Evolutionary conservation across 1,140 invertebrate genomes (phyloP).

Genomic region (Drosophila serrata): DNA sequence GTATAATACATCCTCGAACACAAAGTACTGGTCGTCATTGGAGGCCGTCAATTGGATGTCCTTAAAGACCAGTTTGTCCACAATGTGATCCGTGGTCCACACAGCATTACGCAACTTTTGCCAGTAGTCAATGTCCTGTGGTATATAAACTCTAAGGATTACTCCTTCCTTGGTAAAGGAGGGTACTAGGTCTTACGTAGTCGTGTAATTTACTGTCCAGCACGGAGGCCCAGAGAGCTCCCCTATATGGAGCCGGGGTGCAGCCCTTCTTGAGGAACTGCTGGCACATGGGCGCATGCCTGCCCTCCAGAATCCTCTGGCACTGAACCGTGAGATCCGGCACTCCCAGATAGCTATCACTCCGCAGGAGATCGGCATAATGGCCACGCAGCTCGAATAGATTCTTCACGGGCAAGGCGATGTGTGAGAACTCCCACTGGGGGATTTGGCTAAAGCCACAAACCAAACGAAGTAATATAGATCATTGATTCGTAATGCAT

Average conservation of each 20-base stretch:
- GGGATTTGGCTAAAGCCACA: slow-evolving; percentile 81
- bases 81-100: slow-evolving; percentile 95
- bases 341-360: slow-evolving; percentile 49
- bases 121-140: slow-evolving; percentile 93
- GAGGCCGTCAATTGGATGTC: slow-evolving; percentile 98
- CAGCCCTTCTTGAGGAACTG: slow-evolving; percentile 81
- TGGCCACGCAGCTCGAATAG: slow-evolving; percentile 86
- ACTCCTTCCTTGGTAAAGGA: too few relatives aligned
- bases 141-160: neutral
- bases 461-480: too few relatives aligned
- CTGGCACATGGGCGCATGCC: slow-evolving; percentile 80
- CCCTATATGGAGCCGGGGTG: slow-evolving; percentile 78
- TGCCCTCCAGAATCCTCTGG: slow-evolving; percentile 71
- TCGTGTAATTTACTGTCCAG: slow-evolving; percentile 77
- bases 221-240: slow-evolving; percentile 80
- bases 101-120: slow-evolving; percentile 93
- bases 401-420: slow-evolving; percentile 94
- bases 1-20: slow-evolving; percentile 98
- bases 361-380: slow-evolving; percentile 74
- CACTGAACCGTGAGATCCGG: slow-evolving; percentile 66
- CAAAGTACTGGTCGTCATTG: slow-evolving; percentile 99
- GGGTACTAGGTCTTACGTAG: slow-evolving; percentile 54
- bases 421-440: slow-evolving; percentile 95
- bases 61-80: slow-evolving; percentile 97
- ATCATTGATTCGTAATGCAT: neutral